Conservation (phyloP, 2,113 vertebrate genomes). For the Tautogolabrus adspersus region DNA sequence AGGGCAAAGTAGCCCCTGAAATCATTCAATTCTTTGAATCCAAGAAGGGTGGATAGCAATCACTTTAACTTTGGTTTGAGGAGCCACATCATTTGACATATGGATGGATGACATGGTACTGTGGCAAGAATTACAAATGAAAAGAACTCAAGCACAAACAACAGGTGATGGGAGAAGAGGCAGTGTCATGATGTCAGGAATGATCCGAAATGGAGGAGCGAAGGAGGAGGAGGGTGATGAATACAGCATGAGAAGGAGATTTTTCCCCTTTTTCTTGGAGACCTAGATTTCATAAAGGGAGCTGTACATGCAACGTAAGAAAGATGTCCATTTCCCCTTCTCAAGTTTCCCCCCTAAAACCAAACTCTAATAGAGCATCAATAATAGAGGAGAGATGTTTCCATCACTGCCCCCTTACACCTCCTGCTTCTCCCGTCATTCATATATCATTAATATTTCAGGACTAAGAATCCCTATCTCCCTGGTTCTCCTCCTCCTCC, state of each 20-base stretch:
- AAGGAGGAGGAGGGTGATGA: slow-evolving; percentile 20
- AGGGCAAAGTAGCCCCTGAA: not conserved
- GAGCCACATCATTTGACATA: not conserved
- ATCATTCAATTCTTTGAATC: not conserved
- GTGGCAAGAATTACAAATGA: not conserved
- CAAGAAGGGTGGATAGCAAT: not conserved
- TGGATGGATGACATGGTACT: not conserved
- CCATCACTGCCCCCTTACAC: slow-evolving; percentile 6
- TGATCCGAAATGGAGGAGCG: not conserved
- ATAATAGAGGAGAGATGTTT: slow-evolving; percentile 49
- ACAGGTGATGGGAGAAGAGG: not conserved
- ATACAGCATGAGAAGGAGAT: not conserved
- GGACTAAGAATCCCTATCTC: slow-evolving; percentile 36
- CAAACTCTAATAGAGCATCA: slow-evolving; percentile 49
- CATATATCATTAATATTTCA: slow-evolving; percentile 74
- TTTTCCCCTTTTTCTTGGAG: too few relatives aligned
- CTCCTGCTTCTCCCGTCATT: slow-evolving; percentile 41
- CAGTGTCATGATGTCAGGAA: not conserved
- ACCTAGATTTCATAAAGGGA: too few relatives aligned
- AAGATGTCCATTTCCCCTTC: slow-evolving; percentile 18
- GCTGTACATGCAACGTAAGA: not conserved
- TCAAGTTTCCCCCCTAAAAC: slow-evolving; percentile 23
- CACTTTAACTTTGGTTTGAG: not conserved
- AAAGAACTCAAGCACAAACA: not conserved
- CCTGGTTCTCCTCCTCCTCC: not conserved